phyloP scores from a whole-genome alignment of 2,113 vertebrate genomes.

The Etheostoma cragini region DNA sequence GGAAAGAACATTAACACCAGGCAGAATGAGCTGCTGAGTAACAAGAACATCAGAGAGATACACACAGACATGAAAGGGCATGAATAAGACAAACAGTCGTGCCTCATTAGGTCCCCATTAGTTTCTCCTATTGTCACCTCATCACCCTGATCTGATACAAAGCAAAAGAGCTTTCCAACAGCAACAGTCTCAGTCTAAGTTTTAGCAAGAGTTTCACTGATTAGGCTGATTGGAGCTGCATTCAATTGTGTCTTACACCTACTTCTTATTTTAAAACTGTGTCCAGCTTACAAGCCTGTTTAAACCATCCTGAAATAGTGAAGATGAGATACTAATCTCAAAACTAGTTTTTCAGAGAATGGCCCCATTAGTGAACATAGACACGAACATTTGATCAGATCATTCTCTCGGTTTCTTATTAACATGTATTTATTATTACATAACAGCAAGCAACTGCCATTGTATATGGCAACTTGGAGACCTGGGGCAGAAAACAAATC shows the following conservation, averaged over 20 bases:
- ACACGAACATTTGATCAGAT: not conserved
- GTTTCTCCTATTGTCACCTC: not conserved
- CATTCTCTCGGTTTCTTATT: not conserved
- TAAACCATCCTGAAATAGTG: not conserved
- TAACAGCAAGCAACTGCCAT: too few relatives aligned
- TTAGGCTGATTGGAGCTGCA: constrained; percentile 10
- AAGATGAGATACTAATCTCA: not conserved
- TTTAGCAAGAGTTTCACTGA: constrained; percentile 25
- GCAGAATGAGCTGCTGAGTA: not conserved
- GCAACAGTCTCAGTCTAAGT: constrained; percentile 8
- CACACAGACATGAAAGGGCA: constrained; percentile 15
- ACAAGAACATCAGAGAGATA: constrained; percentile 1
- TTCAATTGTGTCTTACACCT: not conserved
- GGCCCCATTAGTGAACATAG: not conserved
- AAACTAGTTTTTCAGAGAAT: not conserved
- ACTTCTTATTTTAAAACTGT: constrained; percentile 10
- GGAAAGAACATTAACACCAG: not conserved
- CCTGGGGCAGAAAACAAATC: not conserved
- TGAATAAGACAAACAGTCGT: constrained; percentile 11
- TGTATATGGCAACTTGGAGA: not conserved
- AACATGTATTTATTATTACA: not conserved
- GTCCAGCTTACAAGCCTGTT: not conserved
- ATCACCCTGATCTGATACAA: not conserved
- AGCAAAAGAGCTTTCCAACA: constrained; percentile 12
- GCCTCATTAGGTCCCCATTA: constrained; percentile 22